Evolutionary conservation across 1,140 invertebrate genomes (phyloP), one percentile per base, ranked within the genome.

Genomic region (Nomia melanderi): DNA sequence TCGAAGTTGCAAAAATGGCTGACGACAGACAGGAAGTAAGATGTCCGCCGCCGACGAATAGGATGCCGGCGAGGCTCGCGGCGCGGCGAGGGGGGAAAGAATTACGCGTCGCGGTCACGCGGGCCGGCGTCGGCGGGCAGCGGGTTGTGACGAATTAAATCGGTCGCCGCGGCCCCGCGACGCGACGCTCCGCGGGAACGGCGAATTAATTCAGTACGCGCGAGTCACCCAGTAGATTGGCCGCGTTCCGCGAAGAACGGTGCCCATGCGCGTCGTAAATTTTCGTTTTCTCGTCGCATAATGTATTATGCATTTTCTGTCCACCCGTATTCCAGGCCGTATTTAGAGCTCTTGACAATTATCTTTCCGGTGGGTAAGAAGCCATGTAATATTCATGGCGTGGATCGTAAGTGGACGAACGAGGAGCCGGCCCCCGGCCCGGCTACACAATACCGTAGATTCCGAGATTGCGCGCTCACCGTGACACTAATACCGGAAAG

Each of bases 281-380:
- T 90, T 88, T 88, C 81, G 87, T 88, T 87, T 83, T 83, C 88
- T 88, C 88, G 88, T 88, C 87, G 86, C 82, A 64, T 85, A 82
- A 90, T 90, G 87, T 90, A 90, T 91, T 90, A 91, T 91, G 89
- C 89, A 90, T 90, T 87, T 77, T 84, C 86, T 91, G 87, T 92
- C 90, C 90, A 91, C 88, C 84, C 78, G 84, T 86, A n/a, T 81
- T 75, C 79, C 81, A 83, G 81, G 64, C 80, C 87, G 87, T 89
- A 90, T 91, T 92, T 91, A 91, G 90, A 88, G 86, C 88, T 90
- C 90, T 92, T 91, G 91, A 92, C 91, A 92, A 92, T 92, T 92
- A 92, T 92, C 90, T 92, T 92, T 92, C 90, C 90, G 89, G 88
- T 91, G 87, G 90, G 89, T 90, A 91, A 91, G 88, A 89, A 88